Evolutionary conservation across 2,113 vertebrate species (phyloP), one percentile per base, ranked within the genome.

Genomic region (Rhynchomys soricoides): DNA sequence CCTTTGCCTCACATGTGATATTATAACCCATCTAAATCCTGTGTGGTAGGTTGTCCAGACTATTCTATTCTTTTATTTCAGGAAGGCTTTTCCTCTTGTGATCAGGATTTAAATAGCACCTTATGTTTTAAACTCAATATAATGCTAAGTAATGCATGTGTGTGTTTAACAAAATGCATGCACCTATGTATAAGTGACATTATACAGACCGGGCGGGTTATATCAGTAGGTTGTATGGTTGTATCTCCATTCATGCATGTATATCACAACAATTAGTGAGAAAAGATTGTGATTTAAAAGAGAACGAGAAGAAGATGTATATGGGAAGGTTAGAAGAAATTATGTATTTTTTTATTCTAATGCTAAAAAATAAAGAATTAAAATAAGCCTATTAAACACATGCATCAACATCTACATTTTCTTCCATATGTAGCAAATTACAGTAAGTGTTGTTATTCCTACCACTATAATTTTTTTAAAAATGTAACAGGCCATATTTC

Each of bases 31-130:
- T 88, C 34, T 89, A 89, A 91, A n/a, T 87, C 82, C 66, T 52
- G 2, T 40, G 70, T 19, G 26, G 31, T 83, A 97, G 4, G 22
- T 83, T 94, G 83, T 79, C 4, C 17, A 83, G 59, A 62, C 9
- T 62, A 40, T 82, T 87, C 85, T 90, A 62, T 75, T 87, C 10
- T 87, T 90, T 93, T n/a, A 57, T 91, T 95, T 83, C 22, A 85
- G 34, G 48, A 50, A 64, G 7, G 74, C 4, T 43, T 10, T 66
- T 73, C 88, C 94, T 92, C 8, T 90, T 77, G 26, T 86, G 22
- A 66, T 90, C 40, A 88, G 15, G 93, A 94, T 70, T 79, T 71
- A 85, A 68, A 68, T 70, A 90, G 74, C 70, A 37, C 15, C 92
- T 92, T 96, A 73, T 7, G 4, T 85, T 95, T 96, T 74, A 90